Conservation (phyloP, 1,140 invertebrate species). For the Aporrectodea caliginosa region DNA sequence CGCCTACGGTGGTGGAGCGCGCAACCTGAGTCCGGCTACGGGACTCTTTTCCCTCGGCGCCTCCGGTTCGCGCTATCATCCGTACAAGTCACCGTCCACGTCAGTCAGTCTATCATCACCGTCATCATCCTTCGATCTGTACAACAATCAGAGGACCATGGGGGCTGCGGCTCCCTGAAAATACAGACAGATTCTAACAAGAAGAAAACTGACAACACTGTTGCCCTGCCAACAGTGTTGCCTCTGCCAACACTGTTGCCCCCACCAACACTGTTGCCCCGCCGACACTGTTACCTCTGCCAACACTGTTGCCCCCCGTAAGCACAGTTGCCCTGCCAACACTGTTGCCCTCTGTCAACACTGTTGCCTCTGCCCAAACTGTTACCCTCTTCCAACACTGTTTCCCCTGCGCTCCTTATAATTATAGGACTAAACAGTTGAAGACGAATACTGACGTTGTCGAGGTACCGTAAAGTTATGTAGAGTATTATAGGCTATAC, state of each 20-base stretch:
- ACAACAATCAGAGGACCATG: constrained; percentile 40
- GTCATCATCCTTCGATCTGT: constrained; percentile 55
- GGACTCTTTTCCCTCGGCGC: constrained; percentile 65
- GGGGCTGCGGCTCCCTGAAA: neutral
- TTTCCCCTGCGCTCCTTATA: no score
- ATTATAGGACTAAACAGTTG: no score
- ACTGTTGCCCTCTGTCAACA: neutral
- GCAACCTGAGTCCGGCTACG: constrained; percentile 69
- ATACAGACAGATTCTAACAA: neutral
- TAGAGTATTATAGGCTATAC: no score
- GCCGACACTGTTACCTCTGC: neutral
- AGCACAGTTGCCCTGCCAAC: neutral
- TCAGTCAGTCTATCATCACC: constrained; percentile 65
- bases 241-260: neutral
- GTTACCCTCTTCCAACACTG: no score
- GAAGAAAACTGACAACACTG: neutral
- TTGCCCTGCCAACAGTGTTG: neutral
- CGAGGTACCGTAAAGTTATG: no score
- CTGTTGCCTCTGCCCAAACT: no score
- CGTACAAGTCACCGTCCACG: constrained; percentile 62
- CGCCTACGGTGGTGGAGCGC: constrained; percentile 63
- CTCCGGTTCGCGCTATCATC: constrained; percentile 70
- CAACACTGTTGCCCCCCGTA: neutral
- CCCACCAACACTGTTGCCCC: neutral
- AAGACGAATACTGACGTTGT: no score